Evolutionary conservation across 1,140 invertebrate species (phyloP).

Genomic region (Heterodera schachtii): DNA sequence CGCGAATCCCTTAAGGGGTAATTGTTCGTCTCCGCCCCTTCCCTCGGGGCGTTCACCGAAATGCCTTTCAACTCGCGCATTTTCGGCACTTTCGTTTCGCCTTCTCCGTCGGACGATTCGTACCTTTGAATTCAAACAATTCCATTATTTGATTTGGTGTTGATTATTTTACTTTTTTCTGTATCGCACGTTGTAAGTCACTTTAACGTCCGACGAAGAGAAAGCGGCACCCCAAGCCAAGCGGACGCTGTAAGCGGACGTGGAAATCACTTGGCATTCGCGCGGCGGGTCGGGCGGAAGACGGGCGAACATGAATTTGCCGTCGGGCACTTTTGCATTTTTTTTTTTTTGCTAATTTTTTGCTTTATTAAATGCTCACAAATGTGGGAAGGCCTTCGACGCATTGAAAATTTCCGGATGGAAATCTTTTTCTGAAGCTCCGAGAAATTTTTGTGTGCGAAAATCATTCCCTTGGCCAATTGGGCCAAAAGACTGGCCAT

Average conservation of each 20-base stretch:
- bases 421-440: conserved; percentile 50
- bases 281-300: conserved; percentile 60
- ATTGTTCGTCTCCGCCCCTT: not conserved
- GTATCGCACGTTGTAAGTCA: conserved; percentile 65
- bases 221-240: conserved; percentile 64
- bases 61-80: conserved; percentile 61
- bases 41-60: conserved; percentile 4
- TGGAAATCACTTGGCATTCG: conserved; percentile 63
- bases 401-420: conserved; percentile 17
- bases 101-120: conserved; percentile 22
- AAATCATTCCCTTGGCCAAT: conserved; percentile 63
- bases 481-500: conserved; percentile 63
- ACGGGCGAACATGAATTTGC: conserved; percentile 64
- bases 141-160: too few species aligned
- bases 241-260: conserved; percentile 62
- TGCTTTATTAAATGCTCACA: conserved; percentile 41
- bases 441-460: conserved; percentile 61
- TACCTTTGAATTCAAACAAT: conserved; percentile 39
- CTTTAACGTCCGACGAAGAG: conserved; percentile 56
- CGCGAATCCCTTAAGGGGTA: conserved; percentile 36
- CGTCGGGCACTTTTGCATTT: conserved; percentile 61
- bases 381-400: conserved; percentile 50
- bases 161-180: conserved; percentile 52
- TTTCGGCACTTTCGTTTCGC: conserved; percentile 39
- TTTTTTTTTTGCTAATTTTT: not conserved